Conservation (phyloP, 2,797 vertebrate genomes). For the Hippocampus kuda region DNA sequence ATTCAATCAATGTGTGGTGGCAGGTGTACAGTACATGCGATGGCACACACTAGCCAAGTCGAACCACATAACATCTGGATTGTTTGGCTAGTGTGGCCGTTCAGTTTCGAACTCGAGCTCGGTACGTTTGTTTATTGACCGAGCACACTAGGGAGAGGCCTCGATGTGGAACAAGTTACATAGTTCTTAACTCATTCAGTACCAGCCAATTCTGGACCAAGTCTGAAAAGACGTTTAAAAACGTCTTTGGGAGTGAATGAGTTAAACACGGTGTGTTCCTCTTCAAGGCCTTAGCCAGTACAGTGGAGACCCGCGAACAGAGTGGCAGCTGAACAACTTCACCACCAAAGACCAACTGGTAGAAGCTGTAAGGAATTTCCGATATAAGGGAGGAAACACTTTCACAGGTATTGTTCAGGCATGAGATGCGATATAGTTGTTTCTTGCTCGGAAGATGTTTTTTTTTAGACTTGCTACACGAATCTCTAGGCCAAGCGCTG, state of each 20-base stretch:
- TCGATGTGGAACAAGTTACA: not conserved
- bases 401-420: conserved; percentile 75
- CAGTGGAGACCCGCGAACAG: conserved; percentile 85
- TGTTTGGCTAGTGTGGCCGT: too few relatives aligned
- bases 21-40: not conserved
- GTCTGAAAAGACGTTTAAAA: too few relatives aligned
- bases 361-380: conserved; percentile 72
- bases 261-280: conserved; percentile 3
- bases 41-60: not conserved
- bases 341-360: conserved; percentile 74
- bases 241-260: too few relatives aligned
- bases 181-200: too few relatives aligned
- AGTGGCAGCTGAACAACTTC: conserved; percentile 85
- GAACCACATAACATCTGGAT: too few relatives aligned
- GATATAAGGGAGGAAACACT: conserved; percentile 89
- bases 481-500: conserved; percentile 76
- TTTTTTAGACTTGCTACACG: not conserved
- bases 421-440: too few relatives aligned
- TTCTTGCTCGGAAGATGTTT: not conserved
- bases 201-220: too few relatives aligned
- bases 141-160: too few relatives aligned
- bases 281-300: conserved; percentile 84
- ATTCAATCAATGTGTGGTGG: not conserved
- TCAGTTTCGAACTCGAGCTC: too few relatives aligned
- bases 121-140: too few relatives aligned